Percentiles rank a stretch among this genome's conserved stretches.
Conservation (phyloP, 2,113 vertebrate genomes). For the Malurus alboscapulatus region DNA sequence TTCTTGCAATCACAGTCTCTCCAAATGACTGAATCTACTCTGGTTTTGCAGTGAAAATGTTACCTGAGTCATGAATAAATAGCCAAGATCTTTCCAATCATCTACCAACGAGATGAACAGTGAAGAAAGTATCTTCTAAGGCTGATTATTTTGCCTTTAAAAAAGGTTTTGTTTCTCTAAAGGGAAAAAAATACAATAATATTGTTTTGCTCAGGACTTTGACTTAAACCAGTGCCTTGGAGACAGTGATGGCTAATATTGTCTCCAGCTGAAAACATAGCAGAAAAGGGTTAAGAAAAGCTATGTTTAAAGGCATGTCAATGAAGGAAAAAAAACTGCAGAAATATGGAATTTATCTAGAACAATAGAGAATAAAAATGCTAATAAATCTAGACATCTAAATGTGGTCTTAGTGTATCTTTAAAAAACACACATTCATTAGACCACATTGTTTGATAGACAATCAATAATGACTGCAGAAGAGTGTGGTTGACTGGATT, state of each 20-base stretch:
- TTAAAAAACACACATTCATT: background rate
- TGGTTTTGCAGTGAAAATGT: background rate
- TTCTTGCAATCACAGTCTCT: background rate
- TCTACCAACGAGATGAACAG: background rate
- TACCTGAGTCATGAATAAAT: background rate
- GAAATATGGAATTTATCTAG: background rate
- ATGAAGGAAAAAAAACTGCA: background rate
- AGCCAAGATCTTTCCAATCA: background rate
- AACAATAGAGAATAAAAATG: background rate
- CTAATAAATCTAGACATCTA: background rate
- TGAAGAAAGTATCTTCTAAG: background rate
- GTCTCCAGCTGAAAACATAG: background rate
- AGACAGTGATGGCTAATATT: rapidly evolving
- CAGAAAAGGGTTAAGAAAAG: background rate
- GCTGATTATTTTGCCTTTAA: background rate
- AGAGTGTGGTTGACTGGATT: background rate
- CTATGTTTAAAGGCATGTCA: background rate
- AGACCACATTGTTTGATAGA: background rate
- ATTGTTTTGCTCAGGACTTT: background rate
- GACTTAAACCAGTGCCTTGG: background rate
- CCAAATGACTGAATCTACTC: background rate
- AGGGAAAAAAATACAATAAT: background rate
- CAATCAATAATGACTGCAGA: background rate
- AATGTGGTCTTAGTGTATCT: background rate
- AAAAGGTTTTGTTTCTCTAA: background rate